phyloP scores from a whole-genome alignment of 2,797 vertebrate genomes.

The Cyclura pinguis region DNA sequence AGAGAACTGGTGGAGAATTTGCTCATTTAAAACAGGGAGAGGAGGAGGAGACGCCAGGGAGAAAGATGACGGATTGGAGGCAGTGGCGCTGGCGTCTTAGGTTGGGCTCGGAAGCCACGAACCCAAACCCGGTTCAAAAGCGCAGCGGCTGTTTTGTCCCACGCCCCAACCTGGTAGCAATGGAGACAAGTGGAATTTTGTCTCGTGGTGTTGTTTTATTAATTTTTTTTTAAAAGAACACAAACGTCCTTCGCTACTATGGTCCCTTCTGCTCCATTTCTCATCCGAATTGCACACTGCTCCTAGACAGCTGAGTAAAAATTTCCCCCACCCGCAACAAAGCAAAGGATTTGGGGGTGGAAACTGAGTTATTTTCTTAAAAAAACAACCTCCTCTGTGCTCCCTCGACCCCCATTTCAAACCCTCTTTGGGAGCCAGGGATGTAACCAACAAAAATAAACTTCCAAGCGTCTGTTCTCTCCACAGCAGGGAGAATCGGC shows the following conservation, averaged over 20 bases:
- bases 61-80: too few relatives aligned
- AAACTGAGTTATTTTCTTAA: neutral
- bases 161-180: neutral
- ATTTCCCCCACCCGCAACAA: slow-evolving; percentile 35
- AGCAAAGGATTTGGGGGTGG: neutral
- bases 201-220: neutral
- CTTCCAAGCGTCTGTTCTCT: neutral
- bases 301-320: slow-evolving; percentile 47
- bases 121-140: neutral
- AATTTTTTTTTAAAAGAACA: neutral
- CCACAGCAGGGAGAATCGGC: neutral
- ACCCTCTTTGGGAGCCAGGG: slow-evolving; percentile 7
- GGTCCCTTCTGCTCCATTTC: slow-evolving; percentile 34
- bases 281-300: slow-evolving; percentile 20
- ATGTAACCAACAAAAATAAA: neutral
- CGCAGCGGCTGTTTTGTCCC: too few relatives aligned
- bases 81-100: too few relatives aligned
- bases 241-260: neutral
- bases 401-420: neutral
- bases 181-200: neutral
- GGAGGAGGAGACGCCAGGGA: too few relatives aligned
- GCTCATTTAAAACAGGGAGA: too few relatives aligned
- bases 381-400: neutral
- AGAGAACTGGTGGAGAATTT: too few relatives aligned
- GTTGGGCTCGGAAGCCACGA: neutral